Conservation (phyloP, 1,140 invertebrate genomes). For the Heterodera schachtii region DNA sequence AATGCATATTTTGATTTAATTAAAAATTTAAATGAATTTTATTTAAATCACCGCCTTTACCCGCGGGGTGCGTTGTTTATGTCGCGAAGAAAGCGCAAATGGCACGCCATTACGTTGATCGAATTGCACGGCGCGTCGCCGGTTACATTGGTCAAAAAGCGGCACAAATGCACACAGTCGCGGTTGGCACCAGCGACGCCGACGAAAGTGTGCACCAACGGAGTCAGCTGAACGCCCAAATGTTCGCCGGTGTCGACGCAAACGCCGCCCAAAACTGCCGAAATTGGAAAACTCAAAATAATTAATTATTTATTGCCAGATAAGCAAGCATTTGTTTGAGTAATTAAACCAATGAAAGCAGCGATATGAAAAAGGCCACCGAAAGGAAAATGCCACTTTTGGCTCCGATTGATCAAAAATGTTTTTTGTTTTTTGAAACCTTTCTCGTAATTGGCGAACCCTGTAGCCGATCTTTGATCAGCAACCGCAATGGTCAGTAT, state of each 20-base stretch:
- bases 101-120: conserved; percentile 32
- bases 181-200: conserved; percentile 51
- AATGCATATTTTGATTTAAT: no score
- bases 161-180: conserved; percentile 19
- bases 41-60: no score
- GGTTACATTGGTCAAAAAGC: not conserved
- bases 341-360: no score
- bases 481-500: no score
- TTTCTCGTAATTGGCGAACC: conserved; percentile 49
- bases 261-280: conserved; percentile 48
- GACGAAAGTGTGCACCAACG: conserved; percentile 41
- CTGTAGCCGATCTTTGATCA: conserved; percentile 45
- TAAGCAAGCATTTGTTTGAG: no score
- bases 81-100: conserved; percentile 23
- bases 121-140: conserved; percentile 29
- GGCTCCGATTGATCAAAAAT: no score
- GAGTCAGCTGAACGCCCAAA: conserved; percentile 42
- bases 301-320: no score
- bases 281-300: no score
- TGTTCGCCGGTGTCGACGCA: conserved; percentile 50
- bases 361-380: no score
- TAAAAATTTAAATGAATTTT: no score
- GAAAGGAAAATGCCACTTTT: no score
- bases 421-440: conserved; percentile 31
- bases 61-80: not conserved